Base-by-base conservation (phyloP, 2,113 vertebrate species). In the Mohoua ochrocephala region DNA sequence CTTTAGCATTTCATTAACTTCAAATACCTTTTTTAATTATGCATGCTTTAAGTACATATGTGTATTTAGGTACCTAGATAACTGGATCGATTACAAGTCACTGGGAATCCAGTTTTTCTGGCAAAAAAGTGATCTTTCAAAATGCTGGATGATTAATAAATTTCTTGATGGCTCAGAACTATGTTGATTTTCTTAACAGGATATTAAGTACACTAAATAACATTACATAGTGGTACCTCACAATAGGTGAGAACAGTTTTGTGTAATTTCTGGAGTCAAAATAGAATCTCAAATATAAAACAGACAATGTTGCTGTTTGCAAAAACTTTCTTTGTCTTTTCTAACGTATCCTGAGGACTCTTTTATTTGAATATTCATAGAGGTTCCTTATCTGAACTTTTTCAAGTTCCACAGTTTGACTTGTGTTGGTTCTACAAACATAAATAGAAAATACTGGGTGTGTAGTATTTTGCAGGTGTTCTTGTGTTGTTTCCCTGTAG, bases 401-500 rank as follows among this genome's bases (percentile, higher is more conserved):
- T 41, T 21, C 21, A 35, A 26, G 33, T 68, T 59, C 44, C 22
- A 22, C 6, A 50, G 19, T 8, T 80, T 65, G 19, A 59, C 6
- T 37, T 53, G 2, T 33, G 7, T 52, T 57, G 19, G 2, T n/a
- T 16, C 6, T 39, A 41, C 15, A 69, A 77, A 63, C 15, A 21
- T 6, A 30, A 80, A 19, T 4, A 42, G 6, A 69, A 89, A 65
- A 28, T 42, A 56, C 3, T 22, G 15, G 26, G 42, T 9, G 52
- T 30, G 8, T 12, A 64, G 30, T 7, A 47, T 44, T 92, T 77
- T 42, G 0, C 8, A 65, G 24, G 15, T 65, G 3, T 77, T 69
- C 7, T 75, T 0, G 0, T 13, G 8, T 15, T 5, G 42, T 91
- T 11, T 59, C 5, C 23, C 12, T 53, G 9, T 41, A 11, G 15